Evolutionary conservation across 2,888 invertebrate species (phyloP).

Genomic region (Electrophaes corylata): DNA sequence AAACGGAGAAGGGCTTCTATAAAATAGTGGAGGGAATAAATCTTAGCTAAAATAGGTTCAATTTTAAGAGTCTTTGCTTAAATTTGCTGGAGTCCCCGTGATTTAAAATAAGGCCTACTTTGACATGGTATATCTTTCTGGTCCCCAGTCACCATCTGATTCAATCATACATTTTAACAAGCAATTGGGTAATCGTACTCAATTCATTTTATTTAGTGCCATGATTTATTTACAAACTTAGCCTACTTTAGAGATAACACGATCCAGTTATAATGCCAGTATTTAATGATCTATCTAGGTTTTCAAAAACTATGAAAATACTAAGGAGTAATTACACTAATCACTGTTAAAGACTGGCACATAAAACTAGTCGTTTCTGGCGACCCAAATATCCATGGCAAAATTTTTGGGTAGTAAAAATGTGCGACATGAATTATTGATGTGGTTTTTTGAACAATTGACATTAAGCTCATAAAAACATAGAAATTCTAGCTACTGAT

Average conservation of each 20-base stretch:
- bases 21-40: conserved; percentile 55
- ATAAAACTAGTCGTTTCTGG: background rate
- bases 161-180: conserved; percentile 37
- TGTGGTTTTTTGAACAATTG: background rate
- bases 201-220: background rate
- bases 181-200: background rate
- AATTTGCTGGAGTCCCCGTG: conserved; percentile 45
- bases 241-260: background rate
- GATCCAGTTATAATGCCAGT: too few relatives aligned
- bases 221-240: background rate
- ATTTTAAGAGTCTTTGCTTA: conserved; percentile 6
- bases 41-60: conserved; percentile 25
- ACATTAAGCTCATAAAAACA: too few relatives aligned
- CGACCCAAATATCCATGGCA: background rate
- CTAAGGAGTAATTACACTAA: too few relatives aligned
- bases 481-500: too few relatives aligned
- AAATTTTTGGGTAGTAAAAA: background rate
- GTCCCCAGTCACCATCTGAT: conserved; percentile 71
- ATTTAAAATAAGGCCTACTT: conserved; percentile 59
- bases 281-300: too few relatives aligned
- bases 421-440: background rate
- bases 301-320: too few relatives aligned
- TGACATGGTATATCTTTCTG: conserved; percentile 61
- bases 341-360: background rate
- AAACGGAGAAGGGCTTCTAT: conserved; percentile 52